These are phyloP conservation scores for Agelastica alni DNA, from an alignment of 2,888 invertebrate genomes.

Conservation along the genomic window DNA sequence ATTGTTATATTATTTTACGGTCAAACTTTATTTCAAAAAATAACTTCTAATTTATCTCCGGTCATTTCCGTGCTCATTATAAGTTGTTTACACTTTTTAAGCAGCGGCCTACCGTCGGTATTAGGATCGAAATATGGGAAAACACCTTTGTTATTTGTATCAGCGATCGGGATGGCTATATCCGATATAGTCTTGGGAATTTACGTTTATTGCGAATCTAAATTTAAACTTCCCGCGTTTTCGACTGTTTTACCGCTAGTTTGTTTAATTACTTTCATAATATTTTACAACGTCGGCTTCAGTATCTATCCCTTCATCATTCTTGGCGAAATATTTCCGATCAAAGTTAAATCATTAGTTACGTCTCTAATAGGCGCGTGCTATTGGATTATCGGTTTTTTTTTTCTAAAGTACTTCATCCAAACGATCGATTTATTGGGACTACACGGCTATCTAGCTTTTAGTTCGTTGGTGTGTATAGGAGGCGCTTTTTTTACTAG, in stretches of 20 bases:
- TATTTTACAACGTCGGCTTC: conserved; percentile 69
- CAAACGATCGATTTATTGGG: conserved; percentile 37
- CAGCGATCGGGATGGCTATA: conserved; percentile 66
- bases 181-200: conserved; percentile 59
- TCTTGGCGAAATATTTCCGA: conserved; percentile 79
- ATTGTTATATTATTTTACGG: conserved; percentile 81
- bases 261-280: conserved; percentile 70
- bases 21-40: conserved; percentile 69
- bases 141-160: conserved; percentile 71
- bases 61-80: conserved; percentile 75
- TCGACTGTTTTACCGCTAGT: conserved; percentile 72
- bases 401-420: conserved; percentile 39
- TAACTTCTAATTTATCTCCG: conserved; percentile 63
- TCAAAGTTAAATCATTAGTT: conserved; percentile 68
- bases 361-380: conserved; percentile 42
- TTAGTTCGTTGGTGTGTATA: conserved; percentile 35
- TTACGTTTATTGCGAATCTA: conserved; percentile 29
- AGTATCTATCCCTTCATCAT: conserved; percentile 82
- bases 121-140: conserved; percentile 79
- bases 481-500: conserved; percentile 31
- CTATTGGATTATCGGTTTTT: conserved; percentile 45
- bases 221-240: conserved; percentile 34
- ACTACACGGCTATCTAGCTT: conserved; percentile 37
- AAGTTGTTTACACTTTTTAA: conserved; percentile 73
- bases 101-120: conserved; percentile 73